Evolutionary conservation across 2,113 vertebrate genomes (phyloP), one percentile per base, ranked within the genome.

Genomic region (Cryptomyrus ogoouensis): DNA sequence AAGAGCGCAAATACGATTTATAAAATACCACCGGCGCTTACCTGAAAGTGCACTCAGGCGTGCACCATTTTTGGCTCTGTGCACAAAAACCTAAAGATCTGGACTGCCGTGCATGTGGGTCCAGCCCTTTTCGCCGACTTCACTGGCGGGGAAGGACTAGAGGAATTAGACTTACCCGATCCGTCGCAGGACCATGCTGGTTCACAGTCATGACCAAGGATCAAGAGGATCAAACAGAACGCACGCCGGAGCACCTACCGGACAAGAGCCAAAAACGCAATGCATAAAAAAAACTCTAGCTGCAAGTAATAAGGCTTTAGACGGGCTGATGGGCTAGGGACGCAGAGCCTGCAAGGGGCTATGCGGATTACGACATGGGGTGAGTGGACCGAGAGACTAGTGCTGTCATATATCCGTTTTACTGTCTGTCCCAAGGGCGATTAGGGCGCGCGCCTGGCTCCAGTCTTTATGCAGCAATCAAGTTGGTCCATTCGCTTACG

Each of bases 281-380:
- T 49, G 53, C 10, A 87, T 52, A 46, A 62, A 66, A 56, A 56
- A 42, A 15, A 39, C 87, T 62, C 56, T 17, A 21, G 21, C 9
- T 88, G 35, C 53, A 58, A 66, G 31, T 21, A 88, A 88, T 88
- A 19, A n/a, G 35, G 56, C 52, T 35, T 24, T 50, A 44, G 87
- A 62, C 87, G 4, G 52, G 86, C 21, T 39, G n/a, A 62, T 58
- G 53, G 52, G 35, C n/a, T 35, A 83, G 12, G 12, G 49, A 62
- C 85, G 85, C 85, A 50, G 27, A 87, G n/a, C 85, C 85, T 87
- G 27, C 49, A 12, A 87, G 49, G 85, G 85, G 49, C 85, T 87
- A 87, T 87, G 85, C 85, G 49, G 85, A 87, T 87, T 87, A 47
- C 47, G 46, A 87, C 49, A 50, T 52, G 85, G 47, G 85, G 85